A percentile compares a stretch with the other conserved stretches of the same genome.
These are phyloP conservation scores for Zaprionus obscuricornis DNA, from an alignment of 2,888 invertebrate species.

Conservation along the genomic window DNA sequence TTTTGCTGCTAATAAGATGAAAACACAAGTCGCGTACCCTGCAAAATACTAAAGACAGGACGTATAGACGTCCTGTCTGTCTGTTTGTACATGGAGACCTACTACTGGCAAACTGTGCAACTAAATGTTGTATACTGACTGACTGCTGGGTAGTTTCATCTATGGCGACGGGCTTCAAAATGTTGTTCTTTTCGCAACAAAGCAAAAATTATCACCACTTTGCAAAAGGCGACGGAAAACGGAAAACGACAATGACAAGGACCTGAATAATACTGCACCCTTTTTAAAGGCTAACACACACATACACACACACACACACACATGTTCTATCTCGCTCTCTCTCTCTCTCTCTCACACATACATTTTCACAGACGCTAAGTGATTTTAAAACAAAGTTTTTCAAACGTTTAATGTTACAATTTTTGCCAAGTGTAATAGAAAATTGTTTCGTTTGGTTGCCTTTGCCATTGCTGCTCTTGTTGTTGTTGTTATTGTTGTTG, in stretches of 20 bases:
- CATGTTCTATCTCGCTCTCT: neutral
- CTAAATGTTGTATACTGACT: too few species aligned
- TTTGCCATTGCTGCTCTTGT: too few species aligned
- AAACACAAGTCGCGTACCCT: constrained; percentile 78
- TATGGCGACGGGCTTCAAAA: constrained; percentile 62
- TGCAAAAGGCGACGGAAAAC: constrained; percentile 69
- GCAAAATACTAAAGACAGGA: constrained; percentile 38
- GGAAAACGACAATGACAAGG: constrained; percentile 37
- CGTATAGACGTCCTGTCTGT: neutral
- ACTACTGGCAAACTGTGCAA: too few species aligned
- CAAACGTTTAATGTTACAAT: constrained; percentile 69
- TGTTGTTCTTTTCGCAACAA: constrained; percentile 80
- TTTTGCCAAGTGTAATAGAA: constrained; percentile 53
- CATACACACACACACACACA: constrained; percentile 5
- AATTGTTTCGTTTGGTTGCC: constrained; percentile 46
- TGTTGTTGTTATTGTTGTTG: too few species aligned
- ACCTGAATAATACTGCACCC: constrained; percentile 54
- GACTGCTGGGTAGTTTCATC: constrained; percentile 14
- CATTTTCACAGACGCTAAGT: constrained; percentile 70
- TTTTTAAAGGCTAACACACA: constrained; percentile 53
- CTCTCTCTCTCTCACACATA: constrained; percentile 1
- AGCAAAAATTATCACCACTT: constrained; percentile 80
- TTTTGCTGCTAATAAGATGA: constrained; percentile 80
- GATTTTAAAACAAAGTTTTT: constrained; percentile 80
- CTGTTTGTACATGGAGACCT: too few species aligned